These are phyloP conservation scores for Aleiodes leptofemur DNA, from an alignment of 2,888 invertebrate genomes.

Conservation along the genomic window DNA sequence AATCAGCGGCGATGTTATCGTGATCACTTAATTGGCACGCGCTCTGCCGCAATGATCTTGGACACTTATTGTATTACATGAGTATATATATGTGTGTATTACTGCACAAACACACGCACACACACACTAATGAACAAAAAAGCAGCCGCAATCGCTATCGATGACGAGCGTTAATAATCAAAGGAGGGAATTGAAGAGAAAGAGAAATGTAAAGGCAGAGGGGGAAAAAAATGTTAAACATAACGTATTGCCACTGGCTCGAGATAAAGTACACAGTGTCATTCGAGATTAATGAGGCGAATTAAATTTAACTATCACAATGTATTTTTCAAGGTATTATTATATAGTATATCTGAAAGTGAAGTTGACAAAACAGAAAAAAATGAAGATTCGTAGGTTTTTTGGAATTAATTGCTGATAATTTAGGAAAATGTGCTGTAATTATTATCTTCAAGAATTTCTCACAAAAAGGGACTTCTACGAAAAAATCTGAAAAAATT, in stretches of 20 bases:
- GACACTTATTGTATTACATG: background rate
- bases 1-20: conserved; percentile 14
- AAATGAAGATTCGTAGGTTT: too few species aligned
- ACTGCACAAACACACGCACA: too few species aligned
- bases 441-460: too few species aligned
- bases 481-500: too few species aligned
- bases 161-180: too few species aligned
- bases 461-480: too few species aligned
- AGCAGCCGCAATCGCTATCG: background rate
- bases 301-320: conserved; percentile 12
- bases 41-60: conserved; percentile 17
- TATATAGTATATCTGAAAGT: too few species aligned
- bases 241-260: background rate
- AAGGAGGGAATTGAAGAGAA: too few species aligned
- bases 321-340: background rate
- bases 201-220: background rate
- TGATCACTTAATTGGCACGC: conserved; percentile 30
- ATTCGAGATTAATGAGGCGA: conserved; percentile 20
- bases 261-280: conserved; percentile 2
- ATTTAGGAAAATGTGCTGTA: too few species aligned
- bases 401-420: too few species aligned
- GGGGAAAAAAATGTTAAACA: background rate
- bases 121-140: background rate
- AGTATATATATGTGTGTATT: background rate
- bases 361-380: too few species aligned